Percentiles rank a stretch among this genome's conserved stretches.
phyloP scores from a whole-genome alignment of 2,113 vertebrate genomes.

The Nesoenas mayeri region DNA sequence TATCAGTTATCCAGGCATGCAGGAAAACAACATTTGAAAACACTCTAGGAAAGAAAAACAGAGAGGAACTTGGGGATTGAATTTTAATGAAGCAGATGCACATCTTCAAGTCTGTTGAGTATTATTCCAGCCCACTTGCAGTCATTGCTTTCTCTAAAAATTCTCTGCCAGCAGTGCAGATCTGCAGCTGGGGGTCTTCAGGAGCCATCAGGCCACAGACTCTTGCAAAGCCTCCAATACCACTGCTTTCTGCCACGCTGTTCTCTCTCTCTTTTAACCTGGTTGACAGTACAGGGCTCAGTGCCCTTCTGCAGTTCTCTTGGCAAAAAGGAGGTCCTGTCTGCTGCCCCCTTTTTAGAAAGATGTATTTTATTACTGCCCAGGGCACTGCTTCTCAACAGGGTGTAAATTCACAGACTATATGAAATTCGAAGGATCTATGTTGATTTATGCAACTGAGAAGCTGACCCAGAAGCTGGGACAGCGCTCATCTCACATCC shows the following conservation, averaged over 20 bases:
- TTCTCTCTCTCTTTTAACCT: not conserved
- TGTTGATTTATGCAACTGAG: not conserved
- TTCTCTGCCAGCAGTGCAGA: not conserved
- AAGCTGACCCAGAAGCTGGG: not conserved
- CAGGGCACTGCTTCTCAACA: not conserved
- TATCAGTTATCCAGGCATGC: not conserved
- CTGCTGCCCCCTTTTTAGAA: not conserved
- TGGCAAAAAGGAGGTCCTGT: not conserved
- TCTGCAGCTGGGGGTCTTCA: not conserved
- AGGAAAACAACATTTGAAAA: not conserved
- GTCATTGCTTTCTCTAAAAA: not conserved
- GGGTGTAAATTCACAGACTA: not conserved
- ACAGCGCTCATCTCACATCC: not conserved
- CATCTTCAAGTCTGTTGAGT: not conserved
- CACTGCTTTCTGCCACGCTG: accelerated
- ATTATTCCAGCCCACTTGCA: not conserved
- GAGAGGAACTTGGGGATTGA: not conserved
- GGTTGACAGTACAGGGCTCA: not conserved
- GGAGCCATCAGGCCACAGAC: not conserved
- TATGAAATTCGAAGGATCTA: not conserved
- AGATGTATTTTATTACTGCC: not conserved
- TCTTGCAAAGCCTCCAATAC: not conserved
- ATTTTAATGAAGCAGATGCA: not conserved
- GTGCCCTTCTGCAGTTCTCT: not conserved
- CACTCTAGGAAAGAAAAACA: not conserved